Evolutionary conservation across 2,113 vertebrate genomes (phyloP), one percentile per base, ranked within the genome.

Genomic region (Hippopotamus amphibius): DNA sequence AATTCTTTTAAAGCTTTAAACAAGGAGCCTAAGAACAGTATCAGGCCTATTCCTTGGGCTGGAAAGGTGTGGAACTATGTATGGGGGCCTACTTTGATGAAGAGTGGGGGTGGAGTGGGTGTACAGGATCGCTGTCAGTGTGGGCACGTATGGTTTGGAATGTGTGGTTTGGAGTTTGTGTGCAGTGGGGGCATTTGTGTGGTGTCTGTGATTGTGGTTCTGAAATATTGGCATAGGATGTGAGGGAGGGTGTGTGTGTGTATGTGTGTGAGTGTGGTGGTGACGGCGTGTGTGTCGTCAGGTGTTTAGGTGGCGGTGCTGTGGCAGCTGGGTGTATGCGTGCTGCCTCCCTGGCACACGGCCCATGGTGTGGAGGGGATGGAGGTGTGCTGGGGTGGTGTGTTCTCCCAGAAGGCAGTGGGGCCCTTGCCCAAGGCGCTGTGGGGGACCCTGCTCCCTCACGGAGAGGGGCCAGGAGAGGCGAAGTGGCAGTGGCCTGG

Each of bases 1-100:
- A 28, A 86, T 85, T 82, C 57, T 87, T 82, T 81, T 57, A 86
- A 93, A 84, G 16, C 43, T 86, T 93, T 82, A 66, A 68, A 57
- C 46, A 9, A 93, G 66, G 57, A 16, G 22, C 24, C 71, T 26
- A 11, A 88, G 92, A 72, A 83, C 12, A 48, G 28, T n/a, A 14
- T 28, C 21, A 15, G 28, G 30, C 37, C 55, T 72, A 2, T 33
- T 53, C 14, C 72, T 81, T 63, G 83, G 33, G 37, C 66, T 84
- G 74, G 68, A 41, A 80, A 66, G 57, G 30, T 50, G 88, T 95
- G 69, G 92, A 57, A 24, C 46, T 46, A 22, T n/a, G 65, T 53
- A n/a, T 37, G 61, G 48, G 59, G 43, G 30, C 30, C 4, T 33
- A 16, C 28, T 71, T 61, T 14, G 50, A 69, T 77, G 57, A 26